Evolutionary conservation across 2,113 vertebrate species (phyloP), one percentile per base, ranked within the genome.

Genomic region (Chlorocebus sabaeus): DNA sequence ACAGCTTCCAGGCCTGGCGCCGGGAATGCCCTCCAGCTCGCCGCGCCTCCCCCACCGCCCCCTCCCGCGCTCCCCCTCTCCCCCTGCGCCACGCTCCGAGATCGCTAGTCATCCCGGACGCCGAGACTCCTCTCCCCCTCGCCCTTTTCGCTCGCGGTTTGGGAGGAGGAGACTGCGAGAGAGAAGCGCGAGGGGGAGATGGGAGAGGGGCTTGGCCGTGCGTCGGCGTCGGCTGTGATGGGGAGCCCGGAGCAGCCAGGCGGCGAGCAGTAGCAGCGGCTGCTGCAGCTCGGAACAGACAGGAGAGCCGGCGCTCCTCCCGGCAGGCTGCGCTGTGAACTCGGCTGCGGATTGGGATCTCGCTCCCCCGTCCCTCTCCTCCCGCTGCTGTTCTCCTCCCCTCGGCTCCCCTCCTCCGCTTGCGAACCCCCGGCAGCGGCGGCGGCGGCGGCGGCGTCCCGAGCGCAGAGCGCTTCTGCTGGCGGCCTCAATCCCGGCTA

Each of bases 321-420:
- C 96, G 86, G 97, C 97, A 97, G 98, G 98, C 98, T 98, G 98
- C 97, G 97, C 98, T 97, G 97, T 88, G 95, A 81, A 84, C 97
- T 1, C 96, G 73, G 59, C 84, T 79, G 97, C 83, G 88, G 89
- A 12, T 3, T 73, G 92, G 97, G 96, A 97, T 78, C 93, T 75
- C 86, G 89, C 45, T 52, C 87, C 67, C 68, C 50, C 22, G 40
- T 25, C 72, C 81, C 78, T 78, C 96, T 68, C 73, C 96, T 88
- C 76, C 89, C 14, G 79, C 89, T 50, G 72, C 95, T 59, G 48
- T 73, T 84, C 78, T 32, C 40, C 78, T 87, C 76, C 57, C 82
- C 79, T 23, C 3, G 79, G 83, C 59, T 90, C 70, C 81, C 78
- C 88, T 59, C 90, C 93, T 90, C 84, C 23, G 83, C 72, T 85